phyloP scores from a whole-genome alignment of 1,140 invertebrate genomes.

The Saccostrea glomerata region DNA sequence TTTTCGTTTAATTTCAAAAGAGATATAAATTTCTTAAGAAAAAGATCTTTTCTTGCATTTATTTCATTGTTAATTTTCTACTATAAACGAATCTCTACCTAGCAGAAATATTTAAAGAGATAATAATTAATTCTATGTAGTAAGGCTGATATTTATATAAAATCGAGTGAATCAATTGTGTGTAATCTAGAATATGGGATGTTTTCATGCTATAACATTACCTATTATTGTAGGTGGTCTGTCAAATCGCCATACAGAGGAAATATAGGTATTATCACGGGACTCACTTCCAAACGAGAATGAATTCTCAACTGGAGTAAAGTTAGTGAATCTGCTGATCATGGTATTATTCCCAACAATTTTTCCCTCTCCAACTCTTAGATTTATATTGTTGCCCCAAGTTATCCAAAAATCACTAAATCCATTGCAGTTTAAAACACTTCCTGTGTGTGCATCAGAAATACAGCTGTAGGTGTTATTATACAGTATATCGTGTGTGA shows the following conservation, averaged over 20 bases:
- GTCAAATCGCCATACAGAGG: not conserved
- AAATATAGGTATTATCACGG: not conserved
- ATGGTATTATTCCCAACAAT: not conserved
- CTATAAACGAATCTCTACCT: too few species aligned
- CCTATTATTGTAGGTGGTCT: not conserved
- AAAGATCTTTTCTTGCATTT: too few species aligned
- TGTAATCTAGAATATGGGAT: too few species aligned
- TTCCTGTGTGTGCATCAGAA: not conserved
- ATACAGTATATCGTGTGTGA: not conserved
- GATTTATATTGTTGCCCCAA: not conserved
- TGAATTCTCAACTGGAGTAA: not conserved
- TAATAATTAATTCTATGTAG: too few species aligned
- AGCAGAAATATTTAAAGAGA: too few species aligned
- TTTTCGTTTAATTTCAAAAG: too few species aligned
- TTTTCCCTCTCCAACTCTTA: not conserved
- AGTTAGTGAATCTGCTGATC: not conserved
- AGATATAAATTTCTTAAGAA: too few species aligned
- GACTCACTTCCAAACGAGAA: not conserved
- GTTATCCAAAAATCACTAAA: conserved; percentile 4
- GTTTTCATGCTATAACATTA: not conserved
- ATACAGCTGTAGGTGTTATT: not conserved
- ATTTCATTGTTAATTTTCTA: too few species aligned
- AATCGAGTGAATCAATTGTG: too few species aligned
- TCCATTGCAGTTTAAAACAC: not conserved
- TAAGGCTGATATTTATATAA: too few species aligned